Base-by-base conservation (phyloP, 1,140 invertebrate genomes). In the Tachypleus tridentatus region DNA sequence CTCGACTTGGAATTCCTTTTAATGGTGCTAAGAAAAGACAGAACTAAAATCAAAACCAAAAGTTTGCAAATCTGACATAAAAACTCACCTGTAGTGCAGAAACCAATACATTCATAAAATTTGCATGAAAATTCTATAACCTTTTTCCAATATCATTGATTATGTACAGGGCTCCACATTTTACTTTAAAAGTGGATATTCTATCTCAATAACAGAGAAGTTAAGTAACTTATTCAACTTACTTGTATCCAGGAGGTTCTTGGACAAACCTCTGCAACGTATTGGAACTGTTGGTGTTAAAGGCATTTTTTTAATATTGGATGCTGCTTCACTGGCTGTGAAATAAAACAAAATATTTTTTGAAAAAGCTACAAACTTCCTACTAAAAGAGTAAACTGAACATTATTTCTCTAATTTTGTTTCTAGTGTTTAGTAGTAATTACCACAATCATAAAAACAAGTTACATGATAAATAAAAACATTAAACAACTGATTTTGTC, bases 201-300 rank as follows among this genome's bases (percentile, higher is more conserved):
- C 0, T 29, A 29, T 29, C 29, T 29, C 29, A 29, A 29, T 29
- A 29, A 29, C 29, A 29, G 29, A 29, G 29, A 29, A 29, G 29
- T 29, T 29, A 29, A 29, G 29, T 29, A 29, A 29, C 29, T 29
- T 29, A 2, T 29, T 47, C n/a, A 10, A 77, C 80, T 84, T 81
- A 93, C 89, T 92, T 67, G 90, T 90, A 76, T 97, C 93, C 72
- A 91, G 94, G 89, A 97, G 94, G 82, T 94, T 95, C 68, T 93
- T 83, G 5, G 91, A 92, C 88, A 97, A 93, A 70, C 93, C 93
- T 74, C 94, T 81, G 54, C 90, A 92, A 72, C 92, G 80, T 0
- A 96, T 85, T 50, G 94, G 93, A 62, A 97, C 88, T 9, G 72
- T 73, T 57, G 92, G 91, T 1, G 90, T 88, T 3, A 89, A 86